A percentile compares a stretch with the other conserved stretches of the same genome.
phyloP scores from a whole-genome alignment of 1,140 invertebrate genomes.

The Drosophila ercepeae region DNA sequence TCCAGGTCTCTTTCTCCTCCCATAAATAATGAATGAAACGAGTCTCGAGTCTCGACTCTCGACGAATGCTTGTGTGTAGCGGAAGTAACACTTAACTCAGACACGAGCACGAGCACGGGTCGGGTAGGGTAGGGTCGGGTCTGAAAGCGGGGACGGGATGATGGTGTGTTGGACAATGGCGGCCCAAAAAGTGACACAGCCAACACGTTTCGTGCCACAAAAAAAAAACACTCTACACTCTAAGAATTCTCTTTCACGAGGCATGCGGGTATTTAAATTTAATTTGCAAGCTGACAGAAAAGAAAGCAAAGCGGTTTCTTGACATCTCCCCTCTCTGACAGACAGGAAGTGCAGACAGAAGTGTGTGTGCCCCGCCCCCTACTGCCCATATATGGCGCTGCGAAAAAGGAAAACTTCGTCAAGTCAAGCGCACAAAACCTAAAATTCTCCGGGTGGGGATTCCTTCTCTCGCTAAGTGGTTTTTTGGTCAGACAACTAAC shows the following conservation, averaged over 20 bases:
- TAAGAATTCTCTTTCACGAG: neutral
- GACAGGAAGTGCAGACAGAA: slow-evolving; percentile 53
- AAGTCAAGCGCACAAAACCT: slow-evolving; percentile 47
- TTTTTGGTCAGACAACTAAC: slow-evolving; percentile 42
- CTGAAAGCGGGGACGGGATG: neutral
- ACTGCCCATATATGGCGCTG: slow-evolving; percentile 35
- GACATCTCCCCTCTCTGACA: slow-evolving; percentile 46
- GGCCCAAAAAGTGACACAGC: slow-evolving; percentile 43
- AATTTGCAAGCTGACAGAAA: slow-evolving; percentile 75
- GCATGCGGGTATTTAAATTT: slow-evolving; percentile 75
- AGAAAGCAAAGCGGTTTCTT: slow-evolving; percentile 72
- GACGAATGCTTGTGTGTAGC: slow-evolving; percentile 59
- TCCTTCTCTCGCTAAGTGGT: slow-evolving; percentile 37
- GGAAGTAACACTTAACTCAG: slow-evolving; percentile 75
- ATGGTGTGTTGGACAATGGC: slow-evolving; percentile 33
- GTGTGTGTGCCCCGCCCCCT: slow-evolving; percentile 9
- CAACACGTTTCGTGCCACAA: slow-evolving; percentile 39
- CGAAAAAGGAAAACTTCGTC: slow-evolving; percentile 40
- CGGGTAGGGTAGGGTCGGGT: neutral
- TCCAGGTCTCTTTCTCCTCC: neutral
- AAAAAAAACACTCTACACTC: too few relatives aligned
- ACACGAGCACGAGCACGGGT: slow-evolving; percentile 39
- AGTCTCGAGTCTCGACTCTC: slow-evolving; percentile 33
- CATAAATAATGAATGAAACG: slow-evolving; percentile 58
- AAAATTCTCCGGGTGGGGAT: slow-evolving; percentile 31